These are phyloP conservation scores for Tenualosa thibaudeaui DNA, from an alignment of 2,797 vertebrate species.

Conservation along the genomic window DNA sequence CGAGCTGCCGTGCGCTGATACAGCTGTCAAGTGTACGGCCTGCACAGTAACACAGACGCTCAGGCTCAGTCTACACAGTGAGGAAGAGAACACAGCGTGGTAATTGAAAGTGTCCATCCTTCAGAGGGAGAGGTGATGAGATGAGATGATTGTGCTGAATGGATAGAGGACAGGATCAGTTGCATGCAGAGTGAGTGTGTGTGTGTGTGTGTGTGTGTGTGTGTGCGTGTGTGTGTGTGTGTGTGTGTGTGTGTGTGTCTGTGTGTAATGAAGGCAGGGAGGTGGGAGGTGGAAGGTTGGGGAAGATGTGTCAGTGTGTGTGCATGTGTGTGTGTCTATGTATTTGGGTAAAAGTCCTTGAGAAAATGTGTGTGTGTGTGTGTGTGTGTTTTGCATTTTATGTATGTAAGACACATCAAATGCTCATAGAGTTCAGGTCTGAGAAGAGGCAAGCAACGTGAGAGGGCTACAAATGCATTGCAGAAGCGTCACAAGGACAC, in stretches of 20 bases:
- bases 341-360: background rate
- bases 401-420: slow-evolving; percentile 21
- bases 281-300: background rate
- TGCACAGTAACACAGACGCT: background rate
- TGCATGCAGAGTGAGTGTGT: slow-evolving; percentile 6
- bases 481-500: background rate
- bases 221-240: background rate
- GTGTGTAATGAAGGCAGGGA: background rate
- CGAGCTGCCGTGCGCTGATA: background rate
- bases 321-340: background rate
- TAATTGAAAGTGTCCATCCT: slow-evolving; percentile 6
- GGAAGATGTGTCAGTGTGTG: background rate
- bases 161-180: background rate
- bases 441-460: background rate
- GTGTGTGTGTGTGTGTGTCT: background rate
- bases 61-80: background rate
- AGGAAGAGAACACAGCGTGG: background rate
- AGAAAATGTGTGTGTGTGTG: slow-evolving; percentile 6
- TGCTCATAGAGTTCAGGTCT: background rate
- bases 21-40: background rate
- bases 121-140: background rate
- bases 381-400: background rate
- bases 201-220: background rate
- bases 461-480: background rate
- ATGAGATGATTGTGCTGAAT: background rate